Evolutionary conservation across 2,888 invertebrate species (phyloP).

Genomic region (Meta bourneti): DNA sequence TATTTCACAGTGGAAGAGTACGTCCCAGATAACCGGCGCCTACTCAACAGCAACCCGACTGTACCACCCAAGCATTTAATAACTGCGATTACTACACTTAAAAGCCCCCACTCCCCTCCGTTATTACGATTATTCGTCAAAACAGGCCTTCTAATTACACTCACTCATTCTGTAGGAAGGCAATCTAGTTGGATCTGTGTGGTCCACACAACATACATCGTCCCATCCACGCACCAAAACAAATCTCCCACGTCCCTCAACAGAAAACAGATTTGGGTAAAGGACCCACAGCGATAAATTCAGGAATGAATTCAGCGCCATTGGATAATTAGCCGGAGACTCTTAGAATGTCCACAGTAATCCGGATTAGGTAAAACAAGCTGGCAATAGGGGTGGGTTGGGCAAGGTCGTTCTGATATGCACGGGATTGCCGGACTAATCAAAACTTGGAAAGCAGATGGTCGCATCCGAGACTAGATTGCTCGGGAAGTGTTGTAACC

Average conservation of each 20-base stretch:
- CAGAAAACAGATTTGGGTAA: background rate
- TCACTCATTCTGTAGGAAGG: background rate
- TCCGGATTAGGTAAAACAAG: background rate
- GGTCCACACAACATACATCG: background rate
- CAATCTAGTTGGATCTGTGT: background rate
- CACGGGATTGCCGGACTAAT: background rate
- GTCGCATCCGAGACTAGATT: background rate
- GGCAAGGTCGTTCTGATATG: background rate
- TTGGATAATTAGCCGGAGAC: background rate
- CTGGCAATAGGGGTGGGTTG: background rate
- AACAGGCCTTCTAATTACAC: background rate
- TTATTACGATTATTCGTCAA: constrained; percentile 11
- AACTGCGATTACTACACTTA: constrained; percentile 39
- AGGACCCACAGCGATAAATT: background rate
- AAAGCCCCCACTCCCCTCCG: constrained; percentile 40
- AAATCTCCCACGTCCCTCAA: background rate
- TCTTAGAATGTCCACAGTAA: background rate
- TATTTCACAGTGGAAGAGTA: too few species aligned
- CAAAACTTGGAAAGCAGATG: background rate
- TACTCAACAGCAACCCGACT: background rate
- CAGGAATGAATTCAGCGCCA: background rate
- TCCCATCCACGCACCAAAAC: background rate
- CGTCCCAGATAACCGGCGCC: background rate
- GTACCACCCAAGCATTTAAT: constrained; percentile 45
- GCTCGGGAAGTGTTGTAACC: background rate